phyloP scores from a whole-genome alignment of 92 coral and sea anemone genomes.

The Porites rus region DNA sequence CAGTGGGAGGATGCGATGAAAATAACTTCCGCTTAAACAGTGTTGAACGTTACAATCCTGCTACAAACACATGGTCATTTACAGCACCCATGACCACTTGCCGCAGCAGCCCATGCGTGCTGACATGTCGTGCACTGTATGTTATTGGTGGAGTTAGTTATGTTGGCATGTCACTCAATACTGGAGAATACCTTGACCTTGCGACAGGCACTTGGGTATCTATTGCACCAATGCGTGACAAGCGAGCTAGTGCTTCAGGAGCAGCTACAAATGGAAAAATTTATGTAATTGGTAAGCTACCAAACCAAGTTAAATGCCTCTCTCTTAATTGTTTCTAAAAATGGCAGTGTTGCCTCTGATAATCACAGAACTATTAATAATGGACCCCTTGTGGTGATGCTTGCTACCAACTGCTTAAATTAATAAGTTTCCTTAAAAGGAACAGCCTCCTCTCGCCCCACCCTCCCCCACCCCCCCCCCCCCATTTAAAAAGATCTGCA shows the following conservation, averaged over 20 bases:
- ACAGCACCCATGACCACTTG: constrained; percentile 96
- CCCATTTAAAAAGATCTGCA: too few species aligned
- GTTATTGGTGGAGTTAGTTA: constrained; percentile 98
- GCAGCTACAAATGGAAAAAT: constrained; percentile 96
- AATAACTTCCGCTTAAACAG: constrained; percentile 93
- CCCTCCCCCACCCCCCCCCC: too few species aligned
- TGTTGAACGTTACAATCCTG: constrained; percentile 90
- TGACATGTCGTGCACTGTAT: constrained; percentile 81
- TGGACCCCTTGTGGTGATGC: too few species aligned
- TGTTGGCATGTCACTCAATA: constrained; percentile 95
- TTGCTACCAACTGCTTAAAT: too few species aligned
- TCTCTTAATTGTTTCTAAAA: too few species aligned
- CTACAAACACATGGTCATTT: constrained; percentile 92
- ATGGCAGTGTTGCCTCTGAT: too few species aligned
- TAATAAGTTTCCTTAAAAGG: too few species aligned
- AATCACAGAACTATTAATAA: too few species aligned
- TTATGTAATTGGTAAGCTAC: constrained; percentile 85
- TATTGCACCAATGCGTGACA: constrained; percentile 82
- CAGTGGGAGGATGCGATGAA: constrained; percentile 99
- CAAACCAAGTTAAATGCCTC: too few species aligned
- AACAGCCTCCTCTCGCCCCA: too few species aligned
- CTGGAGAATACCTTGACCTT: constrained; percentile 93
- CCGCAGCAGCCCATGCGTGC: constrained; percentile 99
- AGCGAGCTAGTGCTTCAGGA: constrained; percentile 99
- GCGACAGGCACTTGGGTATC: constrained; percentile 87